These are phyloP conservation scores for Tetranychus piercei DNA, from an alignment of 2,888 invertebrate species.

Conservation along the genomic window DNA sequence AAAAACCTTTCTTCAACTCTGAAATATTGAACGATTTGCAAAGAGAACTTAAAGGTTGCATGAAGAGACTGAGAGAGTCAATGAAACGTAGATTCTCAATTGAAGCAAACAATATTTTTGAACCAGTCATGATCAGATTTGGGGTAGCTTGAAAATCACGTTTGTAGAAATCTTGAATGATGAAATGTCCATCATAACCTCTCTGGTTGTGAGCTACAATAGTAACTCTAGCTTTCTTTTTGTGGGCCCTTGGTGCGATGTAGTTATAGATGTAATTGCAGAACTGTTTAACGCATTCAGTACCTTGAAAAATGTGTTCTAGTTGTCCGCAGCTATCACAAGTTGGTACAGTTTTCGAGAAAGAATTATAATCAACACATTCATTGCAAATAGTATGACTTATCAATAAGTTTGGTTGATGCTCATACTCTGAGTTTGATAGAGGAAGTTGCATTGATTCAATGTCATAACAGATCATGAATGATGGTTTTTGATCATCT, in stretches of 20 bases:
- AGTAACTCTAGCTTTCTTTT: too few relatives aligned
- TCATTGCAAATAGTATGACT: background rate
- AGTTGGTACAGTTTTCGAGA: background rate
- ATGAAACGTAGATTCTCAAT: slow-evolving; percentile 15
- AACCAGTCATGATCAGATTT: slow-evolving; percentile 12
- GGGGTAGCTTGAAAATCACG: background rate
- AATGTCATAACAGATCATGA: background rate
- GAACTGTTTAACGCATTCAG: slow-evolving; percentile 6
- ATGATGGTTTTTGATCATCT: background rate
- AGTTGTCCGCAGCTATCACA: slow-evolving; percentile 5
- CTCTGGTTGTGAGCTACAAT: slow-evolving; percentile 15
- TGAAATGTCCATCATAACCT: slow-evolving; percentile 19
- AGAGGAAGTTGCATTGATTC: background rate
- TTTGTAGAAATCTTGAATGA: slow-evolving; percentile 15
- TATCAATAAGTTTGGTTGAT: background rate
- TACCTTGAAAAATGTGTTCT: background rate
- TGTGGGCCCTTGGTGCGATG: slow-evolving; percentile 28
- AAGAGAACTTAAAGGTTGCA: slow-evolving; percentile 8
- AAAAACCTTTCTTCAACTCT: background rate
- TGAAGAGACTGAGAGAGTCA: slow-evolving; percentile 17
- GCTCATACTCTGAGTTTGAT: background rate
- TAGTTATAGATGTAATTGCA: slow-evolving; percentile 36
- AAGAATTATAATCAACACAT: background rate
- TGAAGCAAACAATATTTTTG: slow-evolving; percentile 8
- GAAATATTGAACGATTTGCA: slow-evolving; percentile 15